phyloP scores from a whole-genome alignment of 2,113 vertebrate genomes.

The Sylvietta virens region DNA sequence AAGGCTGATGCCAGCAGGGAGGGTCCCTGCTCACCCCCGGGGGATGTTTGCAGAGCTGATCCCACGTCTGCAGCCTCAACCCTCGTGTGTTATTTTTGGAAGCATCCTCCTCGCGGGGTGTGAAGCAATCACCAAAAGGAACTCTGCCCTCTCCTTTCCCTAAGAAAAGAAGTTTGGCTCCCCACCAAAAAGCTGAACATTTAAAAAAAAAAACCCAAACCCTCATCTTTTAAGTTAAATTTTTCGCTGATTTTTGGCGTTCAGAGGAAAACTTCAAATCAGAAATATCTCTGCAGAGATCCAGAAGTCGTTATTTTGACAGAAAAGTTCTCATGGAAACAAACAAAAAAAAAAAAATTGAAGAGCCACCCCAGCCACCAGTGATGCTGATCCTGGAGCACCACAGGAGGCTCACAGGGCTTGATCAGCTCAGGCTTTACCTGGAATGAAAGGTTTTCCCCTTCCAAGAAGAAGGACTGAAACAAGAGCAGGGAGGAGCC shows the following conservation, averaged over 20 bases:
- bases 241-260: neutral
- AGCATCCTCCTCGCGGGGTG: neutral
- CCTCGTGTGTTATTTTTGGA: neutral
- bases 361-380: neutral
- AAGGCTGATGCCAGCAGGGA: neutral
- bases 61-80: accelerated
- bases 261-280: neutral
- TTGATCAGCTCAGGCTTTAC: neutral
- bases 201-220: no score
- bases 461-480: neutral
- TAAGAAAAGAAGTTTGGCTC: neutral
- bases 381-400: neutral
- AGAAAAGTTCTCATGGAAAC: neutral
- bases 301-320: neutral
- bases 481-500: neutral
- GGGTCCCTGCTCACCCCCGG: neutral
- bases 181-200: neutral
- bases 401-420: accelerated
- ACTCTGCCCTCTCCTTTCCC: neutral
- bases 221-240: neutral
- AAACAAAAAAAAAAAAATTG: neutral
- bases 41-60: neutral
- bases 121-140: neutral
- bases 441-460: neutral
- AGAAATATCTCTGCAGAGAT: neutral